phyloP scores from a whole-genome alignment of 2,888 invertebrate species.

The Ischnura elegans region DNA sequence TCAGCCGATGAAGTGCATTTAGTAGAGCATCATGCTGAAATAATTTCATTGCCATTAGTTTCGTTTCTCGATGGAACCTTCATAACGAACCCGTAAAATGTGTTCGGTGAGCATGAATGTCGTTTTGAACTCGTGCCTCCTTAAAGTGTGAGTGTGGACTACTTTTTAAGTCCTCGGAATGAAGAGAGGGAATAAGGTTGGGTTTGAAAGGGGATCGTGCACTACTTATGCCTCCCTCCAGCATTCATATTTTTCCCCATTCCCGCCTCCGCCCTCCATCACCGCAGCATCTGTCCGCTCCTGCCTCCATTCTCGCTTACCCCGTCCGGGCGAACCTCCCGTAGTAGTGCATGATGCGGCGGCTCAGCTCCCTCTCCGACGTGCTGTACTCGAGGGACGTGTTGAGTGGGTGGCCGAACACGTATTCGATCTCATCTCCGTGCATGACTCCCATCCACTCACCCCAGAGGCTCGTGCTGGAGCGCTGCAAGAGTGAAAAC shows the following conservation, averaged over 20 bases:
- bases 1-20: too few species aligned
- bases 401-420: conserved; percentile 97
- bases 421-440: conserved; percentile 98
- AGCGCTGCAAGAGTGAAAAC: conserved; percentile 84
- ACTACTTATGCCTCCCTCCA: not conserved
- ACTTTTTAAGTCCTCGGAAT: not conserved
- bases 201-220: not conserved
- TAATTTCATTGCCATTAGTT: too few species aligned
- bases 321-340: conserved; percentile 96
- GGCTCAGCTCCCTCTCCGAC: conserved; percentile 91
- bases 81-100: too few species aligned
- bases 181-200: not conserved
- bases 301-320: conserved; percentile 81
- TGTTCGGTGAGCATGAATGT: too few species aligned
- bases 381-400: conserved; percentile 91
- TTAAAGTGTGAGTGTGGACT: too few species aligned
- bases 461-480: conserved; percentile 96
- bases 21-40: too few species aligned
- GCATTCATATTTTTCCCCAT: not conserved
- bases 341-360: conserved; percentile 95
- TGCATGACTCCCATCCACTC: conserved; percentile 99
- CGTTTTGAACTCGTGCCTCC: too few species aligned
- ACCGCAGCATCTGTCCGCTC: not conserved
- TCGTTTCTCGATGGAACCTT: too few species aligned
- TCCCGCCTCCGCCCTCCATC: not conserved